Percentiles rank a stretch among this genome's conserved stretches.
phyloP scores from a whole-genome alignment of 2,113 vertebrate genomes.

The Chelonoidis abingdonii region DNA sequence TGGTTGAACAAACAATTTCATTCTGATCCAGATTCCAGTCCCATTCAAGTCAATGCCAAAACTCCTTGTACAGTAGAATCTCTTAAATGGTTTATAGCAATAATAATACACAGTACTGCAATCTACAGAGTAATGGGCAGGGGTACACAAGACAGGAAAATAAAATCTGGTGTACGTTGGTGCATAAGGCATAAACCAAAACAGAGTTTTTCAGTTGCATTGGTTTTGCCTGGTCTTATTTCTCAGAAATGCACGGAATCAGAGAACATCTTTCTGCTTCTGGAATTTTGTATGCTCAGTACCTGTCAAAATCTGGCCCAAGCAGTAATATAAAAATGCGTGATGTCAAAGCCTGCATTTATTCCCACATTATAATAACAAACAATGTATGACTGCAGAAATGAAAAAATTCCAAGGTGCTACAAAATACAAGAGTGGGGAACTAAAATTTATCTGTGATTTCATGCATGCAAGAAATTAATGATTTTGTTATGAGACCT shows the following conservation, averaged over 20 bases:
- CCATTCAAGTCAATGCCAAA: neutral
- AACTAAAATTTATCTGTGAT: neutral
- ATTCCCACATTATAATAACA: neutral
- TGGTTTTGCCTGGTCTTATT: neutral
- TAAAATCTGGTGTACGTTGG: accelerated
- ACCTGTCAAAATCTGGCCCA: neutral
- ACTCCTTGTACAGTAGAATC: neutral
- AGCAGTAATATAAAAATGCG: neutral
- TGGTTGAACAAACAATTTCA: neutral
- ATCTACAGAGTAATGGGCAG: neutral
- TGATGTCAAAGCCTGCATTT: neutral
- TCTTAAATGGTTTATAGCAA: neutral
- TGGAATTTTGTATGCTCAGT: accelerated
- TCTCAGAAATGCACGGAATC: accelerated
- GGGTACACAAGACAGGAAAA: neutral
- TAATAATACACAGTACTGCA: neutral
- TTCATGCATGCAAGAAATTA: neutral
- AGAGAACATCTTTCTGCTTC: neutral
- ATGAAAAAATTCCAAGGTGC: neutral
- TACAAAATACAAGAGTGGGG: neutral
- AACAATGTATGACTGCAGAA: neutral
- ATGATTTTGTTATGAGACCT: slow-evolving; percentile 2
- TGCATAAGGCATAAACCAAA: neutral
- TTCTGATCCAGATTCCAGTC: neutral
- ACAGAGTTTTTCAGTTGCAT: neutral